These are phyloP conservation scores for Vireo altiloquus DNA, from an alignment of 2,113 vertebrate species.

Conservation along the genomic window DNA sequence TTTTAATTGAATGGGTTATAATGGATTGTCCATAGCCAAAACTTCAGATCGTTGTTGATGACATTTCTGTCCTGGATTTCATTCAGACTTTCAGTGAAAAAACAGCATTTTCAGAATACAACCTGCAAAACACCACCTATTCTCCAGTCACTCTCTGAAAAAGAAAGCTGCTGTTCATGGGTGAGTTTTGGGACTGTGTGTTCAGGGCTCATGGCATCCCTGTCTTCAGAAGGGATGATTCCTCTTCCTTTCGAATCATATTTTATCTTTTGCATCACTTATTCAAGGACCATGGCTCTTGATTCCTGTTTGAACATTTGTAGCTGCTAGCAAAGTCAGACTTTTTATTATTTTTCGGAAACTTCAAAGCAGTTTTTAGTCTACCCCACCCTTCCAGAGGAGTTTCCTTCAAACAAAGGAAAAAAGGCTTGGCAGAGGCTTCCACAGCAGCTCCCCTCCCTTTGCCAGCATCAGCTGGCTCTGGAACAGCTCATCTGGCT, in stretches of 20 bases:
- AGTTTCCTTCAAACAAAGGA: background rate
- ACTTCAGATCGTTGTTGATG: background rate
- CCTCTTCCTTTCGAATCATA: background rate
- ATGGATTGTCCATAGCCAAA: background rate
- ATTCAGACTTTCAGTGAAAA: background rate
- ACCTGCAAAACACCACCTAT: background rate
- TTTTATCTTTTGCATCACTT: background rate
- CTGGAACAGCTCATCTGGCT: background rate
- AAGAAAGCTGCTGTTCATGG: background rate
- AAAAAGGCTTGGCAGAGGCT: background rate
- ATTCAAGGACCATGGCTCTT: background rate
- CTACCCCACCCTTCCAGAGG: background rate
- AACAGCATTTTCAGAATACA: background rate
- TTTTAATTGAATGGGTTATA: background rate
- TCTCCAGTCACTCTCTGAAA: background rate
- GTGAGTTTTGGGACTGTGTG: background rate
- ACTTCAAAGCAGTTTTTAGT: background rate
- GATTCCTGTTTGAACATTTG: background rate
- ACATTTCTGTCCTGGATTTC: background rate
- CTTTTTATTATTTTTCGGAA: background rate
- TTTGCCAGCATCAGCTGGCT: background rate
- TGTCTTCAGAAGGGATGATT: background rate
- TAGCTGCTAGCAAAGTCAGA: background rate
- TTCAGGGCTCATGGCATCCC: background rate
- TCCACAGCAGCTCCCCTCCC: background rate